Base-by-base conservation (phyloP, 2,797 vertebrate genomes). In the Ispidina lecontei region DNA sequence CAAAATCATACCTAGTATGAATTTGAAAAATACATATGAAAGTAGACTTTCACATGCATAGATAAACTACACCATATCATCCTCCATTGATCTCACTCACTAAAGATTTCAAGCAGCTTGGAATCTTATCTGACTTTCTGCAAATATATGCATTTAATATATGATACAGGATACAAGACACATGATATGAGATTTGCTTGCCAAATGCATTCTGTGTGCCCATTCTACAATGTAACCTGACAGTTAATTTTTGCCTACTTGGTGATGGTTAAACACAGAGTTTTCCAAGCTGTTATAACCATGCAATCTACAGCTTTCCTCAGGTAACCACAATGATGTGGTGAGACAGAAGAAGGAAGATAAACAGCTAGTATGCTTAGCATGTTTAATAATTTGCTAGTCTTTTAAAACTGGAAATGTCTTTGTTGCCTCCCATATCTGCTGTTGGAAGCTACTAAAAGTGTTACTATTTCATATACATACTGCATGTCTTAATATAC, bases 181-280 rank as follows among this genome's bases (percentile, higher is more conserved):
- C 51, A 55, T 85, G 92, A 75, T 85, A 75, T 37, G 87, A 95
- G 86, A 77, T 87, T 94, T 95, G 46, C 91, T 94, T 92, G 88
- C 91, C 86, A 74, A 80, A 89, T 0, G 1, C 84, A 59, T 46
- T 87, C 69, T 87, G 35, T 54, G 63, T 90, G 72, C 41, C 85
- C 59, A 54, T 69, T 68, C 69, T 83, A 14, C 84, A 75, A 52
- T 67, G 59, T 88, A 93, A 94, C 55, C 69, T 89, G 91, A 87
- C 93, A 87, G 69, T 33, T 90, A n/a, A 90, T 84, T 90, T 90
- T 7, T 77, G 56, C 28, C 31, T 60, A 22, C 31, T 64, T 80
- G 58, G 25, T 82, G 74, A 46, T 82, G 68, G 28, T 63, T 55
- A 56, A 93, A 46, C 18, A 54, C 7, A 41, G 71, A 64, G 44